Evolutionary conservation across 2,888 invertebrate genomes (phyloP).

Genomic region (Ormyrus pomaceus): DNA sequence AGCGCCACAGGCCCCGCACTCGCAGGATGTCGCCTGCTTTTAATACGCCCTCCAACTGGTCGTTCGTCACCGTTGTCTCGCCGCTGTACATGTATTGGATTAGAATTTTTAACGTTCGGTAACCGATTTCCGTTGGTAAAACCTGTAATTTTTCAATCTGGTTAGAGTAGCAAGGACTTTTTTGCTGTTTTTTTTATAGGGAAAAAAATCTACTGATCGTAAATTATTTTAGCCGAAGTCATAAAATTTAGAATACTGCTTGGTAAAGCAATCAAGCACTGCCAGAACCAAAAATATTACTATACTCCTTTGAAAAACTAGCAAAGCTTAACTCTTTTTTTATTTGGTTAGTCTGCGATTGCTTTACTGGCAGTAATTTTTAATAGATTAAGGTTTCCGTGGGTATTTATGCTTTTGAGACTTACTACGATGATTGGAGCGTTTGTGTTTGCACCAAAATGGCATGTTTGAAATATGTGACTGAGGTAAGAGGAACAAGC

Average conservation of each 20-base stretch:
- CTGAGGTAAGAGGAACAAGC: conserved; percentile 85
- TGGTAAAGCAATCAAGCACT: no score
- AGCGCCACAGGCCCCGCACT: conserved; percentile 87
- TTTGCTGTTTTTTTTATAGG: no score
- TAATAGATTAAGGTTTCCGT: no score
- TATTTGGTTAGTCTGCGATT: no score
- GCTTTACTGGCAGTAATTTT: no score
- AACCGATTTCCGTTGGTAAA: conserved; percentile 88
- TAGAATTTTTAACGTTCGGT: conserved; percentile 87
- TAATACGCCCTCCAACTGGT: conserved; percentile 87
- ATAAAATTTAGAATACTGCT: no score
- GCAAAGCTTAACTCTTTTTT: no score
- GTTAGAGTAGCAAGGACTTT: not conserved
- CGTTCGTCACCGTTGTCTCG: conserved; percentile 90
- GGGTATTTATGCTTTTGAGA: not conserved
- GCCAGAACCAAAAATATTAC: no score
- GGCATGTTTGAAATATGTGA: conserved; percentile 77
- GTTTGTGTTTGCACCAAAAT: conserved; percentile 74
- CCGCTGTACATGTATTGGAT: conserved; percentile 92
- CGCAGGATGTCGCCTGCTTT: conserved; percentile 89
- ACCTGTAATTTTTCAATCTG: conserved; percentile 74
- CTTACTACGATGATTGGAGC: conserved; percentile 74
- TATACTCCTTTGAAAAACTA: no score
- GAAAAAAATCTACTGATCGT: no score
- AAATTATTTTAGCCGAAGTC: no score